A percentile compares a stretch with the other conserved stretches of the same genome.
phyloP scores from a whole-genome alignment of 2,888 invertebrate genomes.

The Theretra japonica region DNA sequence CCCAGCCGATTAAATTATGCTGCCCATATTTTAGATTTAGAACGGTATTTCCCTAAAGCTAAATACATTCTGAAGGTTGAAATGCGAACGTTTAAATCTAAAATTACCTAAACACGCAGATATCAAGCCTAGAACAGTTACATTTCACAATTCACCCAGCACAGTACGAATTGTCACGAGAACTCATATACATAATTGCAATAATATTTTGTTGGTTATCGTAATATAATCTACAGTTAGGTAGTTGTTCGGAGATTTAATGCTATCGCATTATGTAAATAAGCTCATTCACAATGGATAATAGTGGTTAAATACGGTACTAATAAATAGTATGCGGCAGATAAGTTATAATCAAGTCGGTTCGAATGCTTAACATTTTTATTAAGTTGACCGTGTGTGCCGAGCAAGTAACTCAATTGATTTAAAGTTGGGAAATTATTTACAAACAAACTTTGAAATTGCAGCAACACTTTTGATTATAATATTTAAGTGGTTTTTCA shows the following conservation, averaged over 20 bases:
- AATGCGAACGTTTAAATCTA: conserved; percentile 9
- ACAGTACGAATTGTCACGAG: conserved; percentile 21
- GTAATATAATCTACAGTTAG: conserved; percentile 58
- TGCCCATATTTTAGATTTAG: neutral
- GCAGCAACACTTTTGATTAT: too few species aligned
- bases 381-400: neutral
- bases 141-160: neutral
- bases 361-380: neutral
- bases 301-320: conserved; percentile 48
- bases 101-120: conserved; percentile 17
- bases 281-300: conserved; percentile 59
- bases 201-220: conserved; percentile 56
- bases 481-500: too few species aligned
- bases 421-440: neutral
- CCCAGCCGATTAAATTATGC: neutral
- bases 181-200: conserved; percentile 20
- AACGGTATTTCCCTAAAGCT: neutral
- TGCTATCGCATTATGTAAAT: conserved; percentile 67
- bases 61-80: neutral
- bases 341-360: neutral
- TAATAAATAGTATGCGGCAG: neutral
- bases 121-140: conserved; percentile 2
- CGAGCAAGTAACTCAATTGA: neutral
- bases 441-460: too few species aligned
- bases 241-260: conserved; percentile 54